These are phyloP conservation scores for Zoanthus sociatus DNA, from an alignment of 92 coral and sea anemone genomes.

Conservation along the genomic window DNA sequence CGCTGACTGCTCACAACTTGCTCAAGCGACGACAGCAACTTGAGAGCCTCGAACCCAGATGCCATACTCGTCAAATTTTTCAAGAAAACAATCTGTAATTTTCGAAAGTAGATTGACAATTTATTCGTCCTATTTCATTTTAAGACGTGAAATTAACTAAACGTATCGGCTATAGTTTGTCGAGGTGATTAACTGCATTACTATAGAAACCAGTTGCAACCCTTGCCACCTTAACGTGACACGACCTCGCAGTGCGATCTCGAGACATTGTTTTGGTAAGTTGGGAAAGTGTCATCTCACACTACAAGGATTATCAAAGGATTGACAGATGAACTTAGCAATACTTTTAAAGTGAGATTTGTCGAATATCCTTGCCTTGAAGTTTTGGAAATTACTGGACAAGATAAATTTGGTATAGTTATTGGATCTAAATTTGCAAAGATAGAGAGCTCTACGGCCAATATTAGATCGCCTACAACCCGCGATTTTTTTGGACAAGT, in stretches of 20 bases:
- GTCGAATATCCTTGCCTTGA: neutral
- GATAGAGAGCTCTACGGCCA: neutral
- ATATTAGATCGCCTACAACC: neutral
- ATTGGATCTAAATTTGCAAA: neutral
- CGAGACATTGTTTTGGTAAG: neutral
- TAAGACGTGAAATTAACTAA: neutral
- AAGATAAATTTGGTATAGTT: neutral
- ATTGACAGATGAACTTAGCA: neutral
- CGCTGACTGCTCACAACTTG: neutral
- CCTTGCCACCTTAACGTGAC: neutral
- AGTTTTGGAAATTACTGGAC: neutral
- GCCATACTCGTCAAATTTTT: neutral
- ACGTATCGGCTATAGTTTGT: neutral
- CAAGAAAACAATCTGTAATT: neutral
- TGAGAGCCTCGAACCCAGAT: neutral
- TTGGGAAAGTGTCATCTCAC: neutral
- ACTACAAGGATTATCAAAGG: neutral
- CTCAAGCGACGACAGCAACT: neutral
- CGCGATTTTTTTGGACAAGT: neutral
- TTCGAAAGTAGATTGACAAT: neutral
- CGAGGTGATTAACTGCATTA: neutral
- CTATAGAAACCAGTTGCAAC: neutral
- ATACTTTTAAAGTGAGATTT: neutral
- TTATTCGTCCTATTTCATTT: neutral
- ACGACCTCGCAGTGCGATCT: neutral